Base-by-base conservation (phyloP, 2,797 vertebrate genomes). In the Streptopelia turtur region DNA sequence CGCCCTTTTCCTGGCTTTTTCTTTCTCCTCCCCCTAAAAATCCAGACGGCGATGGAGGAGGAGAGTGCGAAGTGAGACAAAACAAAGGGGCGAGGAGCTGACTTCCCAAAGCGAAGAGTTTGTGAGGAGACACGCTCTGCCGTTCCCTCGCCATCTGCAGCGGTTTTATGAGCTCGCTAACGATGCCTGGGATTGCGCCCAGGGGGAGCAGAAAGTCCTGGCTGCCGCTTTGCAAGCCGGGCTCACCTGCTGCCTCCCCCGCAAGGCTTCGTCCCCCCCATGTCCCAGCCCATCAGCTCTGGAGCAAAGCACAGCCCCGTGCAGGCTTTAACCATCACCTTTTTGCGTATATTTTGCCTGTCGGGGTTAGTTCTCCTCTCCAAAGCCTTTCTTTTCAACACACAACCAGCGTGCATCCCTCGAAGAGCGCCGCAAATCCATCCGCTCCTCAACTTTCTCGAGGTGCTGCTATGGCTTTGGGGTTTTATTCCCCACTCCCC, bases 141-240 rank as follows among this genome's bases (percentile, higher is more conserved):
- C 0, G 0, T 23, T 0, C 0, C 22, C 84, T 85, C 4, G 45
- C 78, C 91, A 94, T 90, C 94, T 95, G 94, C 94, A 68, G 61
- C 28, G 28, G 9, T 77, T 96, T 95, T 91, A 91, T 93, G 49
- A 66, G 69, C 75, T 78, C 83, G 79, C 76, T 83, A 91, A 88
- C 5, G 57, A 87, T 5, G 50, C 11, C 56, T 80, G 31, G 0
- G 2, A 93, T 94, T 4, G 1, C 68, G 68, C 79, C 79, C 94
- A 39, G 45, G 80, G 53, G 68, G 43, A 27, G 27, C 49, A 71
- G 64, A 74, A 89, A 77, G 60, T 88, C 72, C 78, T 94, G 93
- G 64, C 87, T 78, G 15, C 30, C 35, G 37, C 59, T 82, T 65
- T 49, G 8, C 70, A 89, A 68, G 31, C 1, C 6, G 89, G 49